Base-by-base conservation (phyloP, 2,113 vertebrate genomes). In the Coptodon bakossiorum region DNA sequence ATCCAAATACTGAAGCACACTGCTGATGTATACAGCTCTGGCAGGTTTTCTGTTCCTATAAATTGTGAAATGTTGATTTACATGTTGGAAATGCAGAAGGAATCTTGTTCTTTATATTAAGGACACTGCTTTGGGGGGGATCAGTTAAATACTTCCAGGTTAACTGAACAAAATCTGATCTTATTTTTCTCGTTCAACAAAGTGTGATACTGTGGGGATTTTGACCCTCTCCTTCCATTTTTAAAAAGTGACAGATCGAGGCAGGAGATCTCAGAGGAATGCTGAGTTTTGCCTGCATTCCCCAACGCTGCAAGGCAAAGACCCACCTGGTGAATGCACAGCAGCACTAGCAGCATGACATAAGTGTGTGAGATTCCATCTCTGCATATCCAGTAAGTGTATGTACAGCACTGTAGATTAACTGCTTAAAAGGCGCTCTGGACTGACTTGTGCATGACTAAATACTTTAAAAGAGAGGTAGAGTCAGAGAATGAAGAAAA, bases 301-400 rank as follows among this genome's bases (percentile, higher is more conserved):
- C 71, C 43, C 43, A 50, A 6, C 4, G 1, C 27, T 78, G 24
- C 17, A 78, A 92, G 91, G 88, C 78, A 88, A 82, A 86, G 66
- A 24, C 80, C 53, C 87, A 87, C 91, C 87, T 86, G 89, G 85
- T 83, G 81, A 73, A 73, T 54, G 29, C 86, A 61, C 40, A 79
- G 85, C 78, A 57, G 24, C 16, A 29, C 71, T 1, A 31, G 71
- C 6, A 31, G 43, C 24, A 29, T 19, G 16, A 19, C 9, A 31
- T 11, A 78, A 48, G n/a, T 57, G 79, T 87, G 86, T 13, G 86
- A 24, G 68, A 31, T 12, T 76, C 24, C 43, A 78, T 78, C 24
- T 31, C 27, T 50, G 16, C 17, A 19, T 78, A 31, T 76, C 24
- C 9, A 78, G 0, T 19, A 78, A 50, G 4, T 31, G 43, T 50